These are phyloP conservation scores for Protophormia terraenovae DNA, from an alignment of 2,888 invertebrate species.

Conservation along the genomic window DNA sequence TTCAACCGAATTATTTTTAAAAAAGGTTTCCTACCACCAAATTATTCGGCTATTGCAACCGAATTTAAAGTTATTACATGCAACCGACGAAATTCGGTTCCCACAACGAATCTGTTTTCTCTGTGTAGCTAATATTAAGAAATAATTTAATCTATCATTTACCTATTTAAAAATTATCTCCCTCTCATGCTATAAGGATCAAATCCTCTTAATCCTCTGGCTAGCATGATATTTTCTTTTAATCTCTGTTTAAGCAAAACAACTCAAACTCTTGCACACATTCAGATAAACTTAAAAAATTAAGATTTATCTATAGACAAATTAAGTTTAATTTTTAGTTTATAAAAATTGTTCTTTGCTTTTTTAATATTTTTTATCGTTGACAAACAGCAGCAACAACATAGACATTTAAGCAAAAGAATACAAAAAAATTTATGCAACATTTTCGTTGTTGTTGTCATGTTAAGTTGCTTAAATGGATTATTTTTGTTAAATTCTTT, in stretches of 20 bases:
- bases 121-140: no score
- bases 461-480: conserved; percentile 61
- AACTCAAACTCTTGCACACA: not conserved
- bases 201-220: conserved; percentile 4
- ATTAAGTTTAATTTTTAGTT: conserved; percentile 62
- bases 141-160: no score
- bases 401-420: conserved; percentile 22
- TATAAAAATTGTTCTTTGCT: conserved; percentile 46
- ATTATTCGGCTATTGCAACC: no score
- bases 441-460: conserved; percentile 39
- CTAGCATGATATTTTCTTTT: conserved; percentile 16
- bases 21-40: no score
- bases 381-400: conserved; percentile 55
- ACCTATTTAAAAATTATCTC: no score
- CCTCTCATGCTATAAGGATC: not conserved
- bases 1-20: no score
- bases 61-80: no score
- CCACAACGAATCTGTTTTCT: no score
- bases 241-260: conserved; percentile 39
- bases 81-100: no score
- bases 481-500: conserved; percentile 52
- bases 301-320: conserved; percentile 57
- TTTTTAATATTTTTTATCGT: conserved; percentile 41
- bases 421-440: conserved; percentile 23
- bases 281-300: conserved; percentile 3